Evolutionary conservation across 2,888 invertebrate species (phyloP).

Genomic region (Eudasyphora cyanicolor): DNA sequence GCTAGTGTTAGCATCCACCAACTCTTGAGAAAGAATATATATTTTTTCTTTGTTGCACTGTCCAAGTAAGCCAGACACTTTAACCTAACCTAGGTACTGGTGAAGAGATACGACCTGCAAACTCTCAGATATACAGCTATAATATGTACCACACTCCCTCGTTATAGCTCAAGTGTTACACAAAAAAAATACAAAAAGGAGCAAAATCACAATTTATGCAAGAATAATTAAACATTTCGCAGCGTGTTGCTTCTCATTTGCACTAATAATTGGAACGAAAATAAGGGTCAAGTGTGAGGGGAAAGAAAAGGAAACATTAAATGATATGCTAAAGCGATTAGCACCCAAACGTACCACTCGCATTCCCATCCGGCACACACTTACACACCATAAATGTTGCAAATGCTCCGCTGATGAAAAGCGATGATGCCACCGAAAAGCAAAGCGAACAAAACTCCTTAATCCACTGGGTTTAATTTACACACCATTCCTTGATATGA

Average conservation of each 20-base stretch:
- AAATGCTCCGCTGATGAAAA: conserved; percentile 33
- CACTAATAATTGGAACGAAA: conserved; percentile 12
- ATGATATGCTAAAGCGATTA: conserved; percentile 54
- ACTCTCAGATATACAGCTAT: too few species aligned
- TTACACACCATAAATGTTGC: conserved; percentile 15
- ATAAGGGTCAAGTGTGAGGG: conserved; percentile 38
- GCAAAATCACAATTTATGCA: conserved; percentile 3
- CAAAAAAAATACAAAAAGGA: neutral
- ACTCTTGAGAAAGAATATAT: too few species aligned
- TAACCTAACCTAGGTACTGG: too few species aligned
- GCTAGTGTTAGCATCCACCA: too few species aligned
- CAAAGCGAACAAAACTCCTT: conserved; percentile 32
- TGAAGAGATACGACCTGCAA: too few species aligned
- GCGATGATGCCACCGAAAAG: conserved; percentile 25
- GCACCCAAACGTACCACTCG: conserved; percentile 9
- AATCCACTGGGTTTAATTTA: conserved; percentile 59
- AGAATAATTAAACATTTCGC: conserved; percentile 15
- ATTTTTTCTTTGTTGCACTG: too few species aligned
- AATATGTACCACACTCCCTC: too few species aligned
- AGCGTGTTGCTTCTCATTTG: conserved; percentile 15
- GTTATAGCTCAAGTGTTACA: neutral
- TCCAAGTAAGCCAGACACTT: too few species aligned
- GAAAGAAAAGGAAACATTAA: conserved; percentile 28
- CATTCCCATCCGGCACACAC: too few species aligned
- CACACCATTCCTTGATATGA: conserved; percentile 35